These are phyloP conservation scores for Nowickia ferox DNA, from an alignment of 2,888 invertebrate species.

Conservation along the genomic window DNA sequence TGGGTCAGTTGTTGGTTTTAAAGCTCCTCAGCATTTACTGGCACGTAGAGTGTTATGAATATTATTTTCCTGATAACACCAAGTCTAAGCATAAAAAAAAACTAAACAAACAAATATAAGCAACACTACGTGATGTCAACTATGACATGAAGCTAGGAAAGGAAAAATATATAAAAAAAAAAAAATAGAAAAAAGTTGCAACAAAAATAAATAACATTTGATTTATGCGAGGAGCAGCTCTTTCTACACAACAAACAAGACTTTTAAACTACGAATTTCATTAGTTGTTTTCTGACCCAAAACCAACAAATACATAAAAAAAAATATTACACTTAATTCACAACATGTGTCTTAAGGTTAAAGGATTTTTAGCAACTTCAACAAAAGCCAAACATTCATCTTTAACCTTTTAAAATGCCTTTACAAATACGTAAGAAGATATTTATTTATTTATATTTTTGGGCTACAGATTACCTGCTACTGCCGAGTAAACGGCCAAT, in stretches of 20 bases:
- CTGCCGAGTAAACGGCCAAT: conserved; percentile 2
- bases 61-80: conserved; percentile 64
- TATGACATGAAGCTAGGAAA: conserved; percentile 41
- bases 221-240: conserved; percentile 42
- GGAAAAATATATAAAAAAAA: conserved; percentile 9
- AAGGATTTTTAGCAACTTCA: conserved; percentile 5
- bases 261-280: conserved; percentile 35
- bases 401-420: not conserved
- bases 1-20: conserved; percentile 54
- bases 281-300: not conserved
- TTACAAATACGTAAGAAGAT: not conserved
- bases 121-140: conserved; percentile 66
- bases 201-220: conserved; percentile 52
- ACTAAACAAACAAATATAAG: conserved; percentile 42
- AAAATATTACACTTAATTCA: conserved; percentile 13
- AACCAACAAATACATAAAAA: not conserved
- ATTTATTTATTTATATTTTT: not conserved
- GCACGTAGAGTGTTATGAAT: conserved; percentile 68
- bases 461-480: conserved; percentile 4
- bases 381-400: not conserved
- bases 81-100: conserved; percentile 16
- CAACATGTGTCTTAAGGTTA: conserved; percentile 31
- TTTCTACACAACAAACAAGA: conserved; percentile 19
- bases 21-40: conserved; percentile 52
- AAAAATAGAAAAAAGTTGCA: not conserved